A percentile compares a stretch with the other conserved stretches of the same genome.
Conservation (phyloP, 2,797 vertebrate species). For the Psittacula derbiana region DNA sequence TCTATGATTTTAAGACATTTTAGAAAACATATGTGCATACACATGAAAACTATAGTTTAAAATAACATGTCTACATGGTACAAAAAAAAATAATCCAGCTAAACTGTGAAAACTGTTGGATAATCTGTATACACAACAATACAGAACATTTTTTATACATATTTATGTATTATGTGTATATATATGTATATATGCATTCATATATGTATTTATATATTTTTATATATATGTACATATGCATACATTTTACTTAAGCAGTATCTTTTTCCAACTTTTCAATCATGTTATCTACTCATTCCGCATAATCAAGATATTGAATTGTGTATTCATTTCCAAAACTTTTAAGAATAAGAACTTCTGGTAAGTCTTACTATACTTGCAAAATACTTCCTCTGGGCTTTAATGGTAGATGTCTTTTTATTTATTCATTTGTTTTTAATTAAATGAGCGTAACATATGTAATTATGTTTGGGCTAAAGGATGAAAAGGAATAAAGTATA, state of each 20-base stretch:
- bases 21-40: background rate
- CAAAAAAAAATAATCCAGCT: background rate
- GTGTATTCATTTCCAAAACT: background rate
- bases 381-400: background rate
- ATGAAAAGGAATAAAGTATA: constrained; percentile 15
- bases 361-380: background rate
- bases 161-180: fast-evolving
- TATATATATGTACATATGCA: background rate
- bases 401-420: background rate
- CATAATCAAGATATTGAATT: background rate
- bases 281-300: background rate
- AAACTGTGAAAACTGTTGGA: background rate
- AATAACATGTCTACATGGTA: background rate
- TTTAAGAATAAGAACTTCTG: background rate
- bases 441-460: background rate
- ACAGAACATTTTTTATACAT: background rate
- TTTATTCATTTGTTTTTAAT: background rate
- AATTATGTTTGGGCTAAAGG: background rate
- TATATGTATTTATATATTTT: background rate
- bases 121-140: background rate
- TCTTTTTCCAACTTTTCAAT: background rate
- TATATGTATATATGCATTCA: fast-evolving
- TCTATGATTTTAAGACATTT: background rate
- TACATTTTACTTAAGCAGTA: background rate
- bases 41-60: background rate